Base-by-base conservation (phyloP, 2,797 vertebrate genomes). In the Takifugu ocellatus region DNA sequence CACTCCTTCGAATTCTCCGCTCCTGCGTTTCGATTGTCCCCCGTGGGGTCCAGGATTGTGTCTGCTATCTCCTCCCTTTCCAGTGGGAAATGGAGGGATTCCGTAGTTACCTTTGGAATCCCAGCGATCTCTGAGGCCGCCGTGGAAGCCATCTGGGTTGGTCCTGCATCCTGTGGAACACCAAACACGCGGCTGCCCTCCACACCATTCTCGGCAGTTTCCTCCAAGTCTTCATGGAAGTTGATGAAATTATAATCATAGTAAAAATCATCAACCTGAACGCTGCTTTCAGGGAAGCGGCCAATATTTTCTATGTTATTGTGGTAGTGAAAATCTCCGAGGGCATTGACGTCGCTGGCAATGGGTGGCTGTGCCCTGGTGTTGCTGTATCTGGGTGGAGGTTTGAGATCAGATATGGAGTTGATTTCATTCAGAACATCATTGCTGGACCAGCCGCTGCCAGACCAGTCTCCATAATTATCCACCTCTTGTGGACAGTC, bases 181-280 rank as follows among this genome's bases (percentile, higher is more conserved):
- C 25, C 25, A 16, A 61, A 31, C 59, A 52, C 44, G 12, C 57
- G 61, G 70, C 73, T 53, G 47, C 78, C 78, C 25, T 42, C 77
- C 26, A 59, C 61, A 50, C 68, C 64, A 2, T 74, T 65, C 25
- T 50, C 81, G 7, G 80, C 67, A 0, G 67, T 83, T 33, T 74
- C 89, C 0, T 92, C 91, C 51, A 98, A 81, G 68, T 99, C 94
- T 72, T 98, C 95, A 0, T 99, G 97, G 79, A 99, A 99, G 75
- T 93, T 95, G 68, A 99, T 99, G 2, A 99, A 99, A 69, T 99
- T 99, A 15, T 99, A 99, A 75, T 99, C 96, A 0, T 99, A 99
- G 82, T 99, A 99, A 79, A 98, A 99, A 51, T 98, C 95, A 1
- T 99, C 96, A 0, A 98, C 92, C 10, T 91, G 84, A 51, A 93